phyloP scores from a whole-genome alignment of 1,140 invertebrate genomes.

The Drosophila bipectinata region DNA sequence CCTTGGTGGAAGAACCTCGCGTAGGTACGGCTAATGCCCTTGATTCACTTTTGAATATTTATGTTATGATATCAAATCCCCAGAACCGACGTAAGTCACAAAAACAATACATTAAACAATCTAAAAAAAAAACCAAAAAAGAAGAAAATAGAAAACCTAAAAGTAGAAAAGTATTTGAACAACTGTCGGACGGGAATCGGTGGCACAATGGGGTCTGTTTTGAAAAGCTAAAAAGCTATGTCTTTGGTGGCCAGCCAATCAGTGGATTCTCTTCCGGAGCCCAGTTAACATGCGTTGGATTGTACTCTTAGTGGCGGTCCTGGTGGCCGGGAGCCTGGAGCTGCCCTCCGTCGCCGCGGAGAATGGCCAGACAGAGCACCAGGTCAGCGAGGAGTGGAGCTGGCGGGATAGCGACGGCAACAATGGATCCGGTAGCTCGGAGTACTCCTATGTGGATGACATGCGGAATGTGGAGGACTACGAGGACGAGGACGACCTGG shows the following conservation, averaged over 20 bases:
- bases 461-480: not conserved
- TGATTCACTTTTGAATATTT: constrained; percentile 67
- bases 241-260: not conserved
- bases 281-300: constrained; percentile 36
- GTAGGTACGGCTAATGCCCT: constrained; percentile 21
- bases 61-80: constrained; percentile 17
- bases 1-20: not conserved
- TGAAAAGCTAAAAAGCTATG: constrained; percentile 44
- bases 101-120: constrained; percentile 1
- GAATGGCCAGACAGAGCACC: constrained; percentile 24
- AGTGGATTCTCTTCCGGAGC: constrained; percentile 9
- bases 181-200: constrained; percentile 20
- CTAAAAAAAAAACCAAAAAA: not conserved
- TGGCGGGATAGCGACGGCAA: constrained; percentile 14
- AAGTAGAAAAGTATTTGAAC: constrained; percentile 47
- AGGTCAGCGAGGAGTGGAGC: constrained; percentile 27
- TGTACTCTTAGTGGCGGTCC: not conserved
- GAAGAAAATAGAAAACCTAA: not conserved
- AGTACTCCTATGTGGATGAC: constrained; percentile 14
- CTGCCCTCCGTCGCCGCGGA: not conserved
- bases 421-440: not conserved
- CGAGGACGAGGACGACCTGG: not conserved
- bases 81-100: not conserved
- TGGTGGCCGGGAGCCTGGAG: not conserved
- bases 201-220: constrained; percentile 16